Evolutionary conservation across 1,140 invertebrate genomes (phyloP).

Genomic region (Callitettix versicolor): DNA sequence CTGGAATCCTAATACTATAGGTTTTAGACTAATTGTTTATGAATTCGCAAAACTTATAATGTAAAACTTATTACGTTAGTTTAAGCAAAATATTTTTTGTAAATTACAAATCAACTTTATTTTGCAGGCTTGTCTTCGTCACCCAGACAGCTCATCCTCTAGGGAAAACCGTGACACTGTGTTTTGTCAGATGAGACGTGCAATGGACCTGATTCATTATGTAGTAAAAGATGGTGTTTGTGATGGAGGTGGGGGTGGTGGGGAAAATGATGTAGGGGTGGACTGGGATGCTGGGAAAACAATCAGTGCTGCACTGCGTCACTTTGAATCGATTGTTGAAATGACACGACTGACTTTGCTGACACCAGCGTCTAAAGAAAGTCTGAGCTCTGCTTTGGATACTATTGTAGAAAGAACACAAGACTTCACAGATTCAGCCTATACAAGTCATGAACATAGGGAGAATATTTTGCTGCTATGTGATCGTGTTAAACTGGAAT

Average conservation of each 20-base stretch:
- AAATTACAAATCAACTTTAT: constrained; percentile 6
- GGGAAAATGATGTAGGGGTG: constrained; percentile 37
- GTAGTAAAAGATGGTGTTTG: constrained; percentile 89
- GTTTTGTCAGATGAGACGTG: constrained; percentile 91
- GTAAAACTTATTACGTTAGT: too few species aligned
- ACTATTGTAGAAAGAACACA: constrained; percentile 89
- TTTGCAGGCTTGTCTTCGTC: constrained; percentile 70
- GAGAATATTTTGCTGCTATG: constrained; percentile 88
- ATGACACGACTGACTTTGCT: constrained; percentile 35
- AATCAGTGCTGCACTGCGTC: constrained; percentile 65
- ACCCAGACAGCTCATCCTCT: constrained; percentile 87
- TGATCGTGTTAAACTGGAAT: constrained; percentile 73
- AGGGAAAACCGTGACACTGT: constrained; percentile 93
- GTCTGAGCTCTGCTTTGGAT: constrained; percentile 73
- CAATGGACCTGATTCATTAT: constrained; percentile 95
- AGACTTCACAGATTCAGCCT: constrained; percentile 98
- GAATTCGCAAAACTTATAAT: too few species aligned
- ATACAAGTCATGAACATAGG: constrained; percentile 92
- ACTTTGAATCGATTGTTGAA: constrained; percentile 76
- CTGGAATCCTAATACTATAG: too few species aligned
- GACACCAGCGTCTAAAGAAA: constrained; percentile 37
- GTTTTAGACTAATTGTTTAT: too few species aligned
- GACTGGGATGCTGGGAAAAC: constrained; percentile 56
- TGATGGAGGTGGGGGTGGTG: constrained; percentile 31
- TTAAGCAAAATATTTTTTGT: too few species aligned